Evolutionary conservation across 2,113 vertebrate species (phyloP).

Genomic region (Glaucidium brasilianum): DNA sequence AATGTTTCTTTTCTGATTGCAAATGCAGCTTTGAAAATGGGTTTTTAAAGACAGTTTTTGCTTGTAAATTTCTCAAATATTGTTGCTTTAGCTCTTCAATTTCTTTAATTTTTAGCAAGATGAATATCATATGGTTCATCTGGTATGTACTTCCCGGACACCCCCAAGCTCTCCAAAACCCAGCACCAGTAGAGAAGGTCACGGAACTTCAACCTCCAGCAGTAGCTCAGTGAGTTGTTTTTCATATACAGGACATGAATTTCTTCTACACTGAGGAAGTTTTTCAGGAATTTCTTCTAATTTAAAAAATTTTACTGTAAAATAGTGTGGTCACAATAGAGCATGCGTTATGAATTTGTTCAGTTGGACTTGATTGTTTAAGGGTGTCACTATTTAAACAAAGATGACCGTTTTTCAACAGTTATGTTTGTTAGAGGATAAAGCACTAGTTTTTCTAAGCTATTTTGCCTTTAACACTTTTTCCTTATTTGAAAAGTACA

Average conservation of each 20-base stretch:
- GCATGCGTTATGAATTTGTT: background rate
- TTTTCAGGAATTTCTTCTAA: background rate
- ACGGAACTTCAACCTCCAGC: conserved; percentile 55
- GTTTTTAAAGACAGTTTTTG: background rate
- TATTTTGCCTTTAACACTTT: background rate
- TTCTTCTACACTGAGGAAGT: background rate
- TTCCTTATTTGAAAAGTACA: background rate
- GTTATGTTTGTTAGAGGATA: background rate
- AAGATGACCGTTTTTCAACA: background rate
- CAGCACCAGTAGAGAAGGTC: conserved; percentile 62
- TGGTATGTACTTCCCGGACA: conserved; percentile 81
- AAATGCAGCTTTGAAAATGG: background rate
- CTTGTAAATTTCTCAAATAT: background rate
- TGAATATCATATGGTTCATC: conserved; percentile 85
- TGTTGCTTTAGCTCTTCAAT: conserved; percentile 44
- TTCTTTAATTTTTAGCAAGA: conserved; percentile 79
- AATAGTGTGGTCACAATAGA: background rate
- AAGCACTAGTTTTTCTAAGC: background rate
- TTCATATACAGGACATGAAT: background rate
- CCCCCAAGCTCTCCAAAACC: conserved; percentile 79
- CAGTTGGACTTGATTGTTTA: background rate
- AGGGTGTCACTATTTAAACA: background rate
- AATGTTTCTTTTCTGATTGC: background rate
- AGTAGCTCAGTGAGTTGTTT: conserved; percentile 75
- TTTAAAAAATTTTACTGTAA: background rate